Base-by-base conservation (phyloP, 2,888 invertebrate genomes). In the Tribolium freemani region DNA sequence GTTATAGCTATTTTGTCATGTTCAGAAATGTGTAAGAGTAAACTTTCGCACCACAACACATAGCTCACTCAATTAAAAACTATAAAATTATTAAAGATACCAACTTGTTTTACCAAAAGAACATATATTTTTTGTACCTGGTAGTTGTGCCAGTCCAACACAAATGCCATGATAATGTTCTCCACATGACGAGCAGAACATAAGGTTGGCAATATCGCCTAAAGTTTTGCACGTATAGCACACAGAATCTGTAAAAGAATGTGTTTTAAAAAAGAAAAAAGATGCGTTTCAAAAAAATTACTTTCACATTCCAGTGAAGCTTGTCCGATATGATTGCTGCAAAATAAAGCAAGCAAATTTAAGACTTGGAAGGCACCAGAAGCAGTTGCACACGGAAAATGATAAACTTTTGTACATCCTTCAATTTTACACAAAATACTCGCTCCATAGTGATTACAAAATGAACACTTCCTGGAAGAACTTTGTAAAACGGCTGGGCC, bases 131-230 rank as follows among this genome's bases (percentile, higher is more conserved):
- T 38, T 38, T 3, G 3, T 76, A 92, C 93, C 94, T 78, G 95
- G 94, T 78, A 93, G 84, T 78, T 95, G 92, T 8, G 94, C 92
- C 67, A 96, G 88, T 5, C 95, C 95, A 30, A 98, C 93, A 85
- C 98, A 98, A 66, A 92, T 92, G 38, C 97, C 96, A 85, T 98
- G 98, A 87, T 96, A 96, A 86, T 98, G 98, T 78, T 93, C 93
- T 46, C 97, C 97, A 86, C 98, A 98, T 13, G 91, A 90, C 20
- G 95, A 95, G 85, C 98, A 98, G 88, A 96, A 97, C 87, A 98
- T 92, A 82, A 97, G 89, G 83, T 97, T 96, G 3, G 93, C 90
- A 61, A 97, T 92, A 86, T 96, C 95, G 4, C 96, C 97, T 78
- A 95, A 90, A 9, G 91, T 91, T 78, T 92, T 92, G 87, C 98